phyloP scores from a whole-genome alignment of 2,888 invertebrate species.

The Monoplex corrugatus region DNA sequence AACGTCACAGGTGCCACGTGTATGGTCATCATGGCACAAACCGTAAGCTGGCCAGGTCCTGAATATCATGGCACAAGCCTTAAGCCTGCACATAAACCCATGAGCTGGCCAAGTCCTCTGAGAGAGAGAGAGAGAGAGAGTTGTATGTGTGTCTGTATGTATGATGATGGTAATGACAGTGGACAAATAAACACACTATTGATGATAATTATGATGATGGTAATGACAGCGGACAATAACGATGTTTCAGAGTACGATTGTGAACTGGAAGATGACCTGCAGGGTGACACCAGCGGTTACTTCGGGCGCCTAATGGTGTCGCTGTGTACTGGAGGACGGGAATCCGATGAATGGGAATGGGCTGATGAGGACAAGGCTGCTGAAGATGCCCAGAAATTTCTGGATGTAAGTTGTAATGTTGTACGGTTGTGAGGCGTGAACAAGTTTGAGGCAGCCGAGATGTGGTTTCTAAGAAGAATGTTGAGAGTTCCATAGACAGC shows the following conservation, averaged over 20 bases:
- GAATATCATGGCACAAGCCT: no score
- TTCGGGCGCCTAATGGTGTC: constrained; percentile 72
- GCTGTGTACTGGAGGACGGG: constrained; percentile 64
- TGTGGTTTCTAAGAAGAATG: no score
- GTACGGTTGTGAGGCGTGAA: no score
- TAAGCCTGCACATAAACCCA: no score
- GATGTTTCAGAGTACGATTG: constrained; percentile 66
- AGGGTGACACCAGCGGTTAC: constrained; percentile 71
- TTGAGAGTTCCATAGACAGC: no score
- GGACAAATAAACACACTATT: neutral
- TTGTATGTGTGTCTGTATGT: no score
- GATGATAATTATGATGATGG: neutral
- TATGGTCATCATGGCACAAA: no score
- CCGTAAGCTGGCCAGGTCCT: no score
- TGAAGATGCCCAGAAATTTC: constrained; percentile 72
- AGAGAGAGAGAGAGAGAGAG: neutral
- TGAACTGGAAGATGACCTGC: constrained; percentile 71
- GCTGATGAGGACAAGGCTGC: constrained; percentile 65
- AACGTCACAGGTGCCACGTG: no score
- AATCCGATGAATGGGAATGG: constrained; percentile 61
- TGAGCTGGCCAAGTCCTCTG: no score
- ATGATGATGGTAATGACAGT: neutral
- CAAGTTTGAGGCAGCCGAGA: no score
- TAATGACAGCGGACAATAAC: neutral
- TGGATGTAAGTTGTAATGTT: constrained; percentile 68